Conservation (phyloP, 2,797 vertebrate genomes). For the Takifugu rubripes region DNA sequence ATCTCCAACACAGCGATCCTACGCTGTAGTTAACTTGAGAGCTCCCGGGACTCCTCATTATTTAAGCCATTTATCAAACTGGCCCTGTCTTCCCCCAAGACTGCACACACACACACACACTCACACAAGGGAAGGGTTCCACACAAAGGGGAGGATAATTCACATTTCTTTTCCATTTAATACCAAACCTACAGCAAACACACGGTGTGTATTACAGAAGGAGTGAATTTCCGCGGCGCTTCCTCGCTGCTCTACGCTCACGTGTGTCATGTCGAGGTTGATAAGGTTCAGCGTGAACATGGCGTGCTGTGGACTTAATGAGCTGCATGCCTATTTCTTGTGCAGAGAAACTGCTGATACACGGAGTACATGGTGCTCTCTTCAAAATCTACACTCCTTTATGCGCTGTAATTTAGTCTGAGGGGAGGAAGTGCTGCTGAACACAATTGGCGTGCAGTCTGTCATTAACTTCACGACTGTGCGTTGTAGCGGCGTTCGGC, state of each 20-base stretch:
- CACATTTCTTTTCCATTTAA: conserved; percentile 12
- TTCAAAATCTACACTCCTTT: conserved; percentile 27
- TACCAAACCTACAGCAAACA: conserved; percentile 18
- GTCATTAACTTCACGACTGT: conserved; percentile 1
- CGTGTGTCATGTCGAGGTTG: conserved; percentile 58
- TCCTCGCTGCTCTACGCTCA: conserved; percentile 41
- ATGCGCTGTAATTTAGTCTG: conserved; percentile 34
- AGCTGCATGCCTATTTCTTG: conserved; percentile 44
- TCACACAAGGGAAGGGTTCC: conserved; percentile 14
- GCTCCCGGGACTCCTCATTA: conserved; percentile 80
- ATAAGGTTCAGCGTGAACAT: conserved; percentile 63
- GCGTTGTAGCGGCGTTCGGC: too few species aligned
- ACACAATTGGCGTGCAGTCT: conserved; percentile 7
- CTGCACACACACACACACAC: conserved; percentile 13
- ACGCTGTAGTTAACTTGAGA: conserved; percentile 79
- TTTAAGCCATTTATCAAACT: conserved; percentile 85
- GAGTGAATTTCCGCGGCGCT: conserved; percentile 11
- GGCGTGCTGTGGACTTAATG: conserved; percentile 52
- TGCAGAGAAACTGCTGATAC: conserved; percentile 50
- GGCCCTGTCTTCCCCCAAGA: conserved; percentile 43
- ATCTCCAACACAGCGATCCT: conserved; percentile 53
- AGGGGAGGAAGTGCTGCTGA: conserved; percentile 16
- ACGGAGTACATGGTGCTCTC: conserved; percentile 34
- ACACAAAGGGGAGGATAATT: conserved; percentile 30
- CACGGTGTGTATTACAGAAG: neutral